Evolutionary conservation across 1,140 invertebrate genomes (phyloP), one percentile per base, ranked within the genome.

Genomic region (Drosophila pallidifrons): DNA sequence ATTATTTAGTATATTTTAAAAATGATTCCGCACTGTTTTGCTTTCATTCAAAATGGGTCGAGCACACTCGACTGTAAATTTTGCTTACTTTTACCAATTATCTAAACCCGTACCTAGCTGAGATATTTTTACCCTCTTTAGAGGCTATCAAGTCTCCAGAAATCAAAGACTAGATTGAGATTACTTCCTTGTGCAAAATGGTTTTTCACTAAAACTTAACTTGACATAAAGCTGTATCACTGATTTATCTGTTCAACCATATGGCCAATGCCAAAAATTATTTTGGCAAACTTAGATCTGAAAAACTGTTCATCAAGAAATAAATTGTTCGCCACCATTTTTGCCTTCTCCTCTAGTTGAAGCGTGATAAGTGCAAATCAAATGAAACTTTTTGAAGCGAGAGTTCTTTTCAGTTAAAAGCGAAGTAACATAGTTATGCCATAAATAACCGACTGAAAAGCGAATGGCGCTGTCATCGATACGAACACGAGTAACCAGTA

Each of bases 241-340:
- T 11, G 38, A 25, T 52, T 6, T n/a, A 52, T 49, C 41, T 25
- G 35, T 3, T 38, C 35, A 38, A 38, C 35, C 35, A 8, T 38
- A 10, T 45, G 49, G 57, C 46, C 64, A 43, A 43, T 67, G 64
- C 63, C 70, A 73, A 68, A 68, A 55, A 25, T 25, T 25, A 25
- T 25, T 68, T 73, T 73, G 70, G 70, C 70, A 73, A 35, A 55
- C 43, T 55, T 41, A 5, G 46, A 73, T 49, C 35, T 57, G 45
- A 43, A 16, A 28, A 51, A 38, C n/a, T 38, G 49, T n/a, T 20
- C 38, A 43, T 15, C 4, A 55, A 2, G 13, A 10, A 54, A 60
- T 45, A 49, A 55, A 25, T 54, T 54, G 67, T 61, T 60, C 49
- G 47, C 57, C 30, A 5, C 13, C 35, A 69, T 52, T 52, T 52